A percentile compares a stretch with the other conserved stretches of the same genome.
These are phyloP conservation scores for Hylia prasina DNA, from an alignment of 2,113 vertebrate genomes.

Conservation along the genomic window DNA sequence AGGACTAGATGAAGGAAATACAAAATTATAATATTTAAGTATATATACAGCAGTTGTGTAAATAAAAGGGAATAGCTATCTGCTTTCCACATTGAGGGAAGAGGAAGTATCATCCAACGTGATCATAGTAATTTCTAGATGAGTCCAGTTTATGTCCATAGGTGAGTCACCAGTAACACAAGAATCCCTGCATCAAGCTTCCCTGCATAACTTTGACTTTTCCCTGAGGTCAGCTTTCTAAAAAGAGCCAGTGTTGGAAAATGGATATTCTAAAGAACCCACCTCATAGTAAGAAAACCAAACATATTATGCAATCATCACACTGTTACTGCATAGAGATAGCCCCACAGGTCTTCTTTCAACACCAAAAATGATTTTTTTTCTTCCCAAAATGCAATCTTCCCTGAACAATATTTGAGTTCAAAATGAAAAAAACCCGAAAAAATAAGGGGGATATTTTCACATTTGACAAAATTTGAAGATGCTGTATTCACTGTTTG, in stretches of 20 bases:
- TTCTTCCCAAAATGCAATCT: background rate
- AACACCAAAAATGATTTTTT: background rate
- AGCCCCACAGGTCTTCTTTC: background rate
- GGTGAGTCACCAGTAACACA: background rate
- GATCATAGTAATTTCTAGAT: background rate
- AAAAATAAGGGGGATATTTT: background rate
- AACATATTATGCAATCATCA: accelerated
- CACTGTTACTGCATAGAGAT: background rate
- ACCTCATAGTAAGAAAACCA: background rate
- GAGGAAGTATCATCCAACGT: accelerated
- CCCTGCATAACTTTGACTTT: background rate
- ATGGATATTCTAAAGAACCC: background rate
- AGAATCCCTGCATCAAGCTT: background rate
- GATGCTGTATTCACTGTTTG: constrained; percentile 22
- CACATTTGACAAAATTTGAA: constrained; percentile 54
- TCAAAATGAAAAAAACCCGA: background rate
- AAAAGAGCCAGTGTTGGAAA: background rate
- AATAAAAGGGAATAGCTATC: background rate
- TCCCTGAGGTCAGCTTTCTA: background rate
- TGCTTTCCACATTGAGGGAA: background rate
- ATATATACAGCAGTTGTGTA: background rate
- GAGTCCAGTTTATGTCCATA: accelerated
- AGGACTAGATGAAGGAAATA: background rate
- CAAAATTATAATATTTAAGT: background rate
- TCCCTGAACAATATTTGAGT: background rate